A percentile compares a stretch with the other conserved stretches of the same genome.
Conservation (phyloP, 2,797 vertebrate species). For the Chaetodon trifasciatus region DNA sequence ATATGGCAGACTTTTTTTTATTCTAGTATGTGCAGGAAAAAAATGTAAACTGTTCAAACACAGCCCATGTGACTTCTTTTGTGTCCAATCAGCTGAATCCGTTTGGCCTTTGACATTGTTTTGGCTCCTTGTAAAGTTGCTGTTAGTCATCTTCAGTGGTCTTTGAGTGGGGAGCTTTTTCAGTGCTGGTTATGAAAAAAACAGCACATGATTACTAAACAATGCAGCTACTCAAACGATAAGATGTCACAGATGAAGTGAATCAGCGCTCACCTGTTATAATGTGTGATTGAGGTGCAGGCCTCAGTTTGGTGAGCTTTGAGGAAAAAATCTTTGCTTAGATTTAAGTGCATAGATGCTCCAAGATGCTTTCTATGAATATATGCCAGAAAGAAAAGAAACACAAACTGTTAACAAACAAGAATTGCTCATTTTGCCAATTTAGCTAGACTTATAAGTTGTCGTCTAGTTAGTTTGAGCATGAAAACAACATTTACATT, state of each 20-base stretch:
- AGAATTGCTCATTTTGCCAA: neutral
- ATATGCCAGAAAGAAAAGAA: neutral
- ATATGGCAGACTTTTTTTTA: neutral
- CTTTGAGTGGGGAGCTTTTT: slow-evolving; percentile 9
- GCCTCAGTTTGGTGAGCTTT: slow-evolving; percentile 1
- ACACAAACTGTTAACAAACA: neutral
- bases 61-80: neutral
- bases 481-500: slow-evolving; percentile 22
- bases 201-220: neutral
- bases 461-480: neutral
- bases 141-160: neutral
- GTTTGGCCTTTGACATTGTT: slow-evolving; percentile 17
- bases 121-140: slow-evolving; percentile 1
- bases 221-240: neutral
- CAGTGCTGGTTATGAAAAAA: neutral
- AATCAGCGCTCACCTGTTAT: neutral
- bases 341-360: neutral
- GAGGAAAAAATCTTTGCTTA: neutral
- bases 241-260: neutral
- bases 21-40: neutral
- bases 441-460: neutral
- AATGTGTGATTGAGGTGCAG: neutral
- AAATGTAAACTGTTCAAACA: neutral
- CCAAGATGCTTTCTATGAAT: neutral
- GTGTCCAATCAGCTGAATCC: neutral